These are phyloP conservation scores for Eulacestoma nigropectus DNA, from an alignment of 2,113 vertebrate species.

Conservation along the genomic window DNA sequence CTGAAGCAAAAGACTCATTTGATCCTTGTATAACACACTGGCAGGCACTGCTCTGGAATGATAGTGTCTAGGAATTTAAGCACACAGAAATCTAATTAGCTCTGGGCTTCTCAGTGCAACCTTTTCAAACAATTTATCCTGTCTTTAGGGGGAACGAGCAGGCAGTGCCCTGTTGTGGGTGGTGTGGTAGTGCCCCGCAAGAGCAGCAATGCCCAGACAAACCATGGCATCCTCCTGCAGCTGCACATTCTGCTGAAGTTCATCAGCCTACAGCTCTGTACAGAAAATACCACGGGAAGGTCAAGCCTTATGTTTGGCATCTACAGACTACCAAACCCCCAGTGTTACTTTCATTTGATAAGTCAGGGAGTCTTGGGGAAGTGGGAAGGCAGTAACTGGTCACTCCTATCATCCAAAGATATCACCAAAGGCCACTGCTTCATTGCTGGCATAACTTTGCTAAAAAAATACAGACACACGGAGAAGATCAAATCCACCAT, in stretches of 20 bases:
- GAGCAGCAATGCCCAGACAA: not conserved
- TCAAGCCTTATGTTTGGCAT: not conserved
- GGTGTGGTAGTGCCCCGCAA: not conserved
- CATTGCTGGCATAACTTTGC: not conserved
- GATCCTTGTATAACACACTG: not conserved
- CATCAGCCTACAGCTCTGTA: not conserved
- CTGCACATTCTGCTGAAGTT: not conserved
- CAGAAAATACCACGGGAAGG: not conserved
- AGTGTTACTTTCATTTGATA: not conserved
- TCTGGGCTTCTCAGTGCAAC: not conserved
- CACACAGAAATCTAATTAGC: not conserved
- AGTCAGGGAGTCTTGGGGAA: not conserved
- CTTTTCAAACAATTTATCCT: not conserved
- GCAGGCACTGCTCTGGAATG: not conserved
- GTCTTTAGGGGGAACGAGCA: not conserved
- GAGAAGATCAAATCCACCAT: not conserved
- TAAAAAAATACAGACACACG: not conserved
- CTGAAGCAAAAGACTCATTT: not conserved
- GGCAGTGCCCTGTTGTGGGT: not conserved
- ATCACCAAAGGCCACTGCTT: not conserved
- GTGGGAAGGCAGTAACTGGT: not conserved
- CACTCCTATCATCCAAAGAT: not conserved
- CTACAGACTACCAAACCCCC: not conserved
- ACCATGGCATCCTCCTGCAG: not conserved
- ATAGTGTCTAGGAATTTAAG: not conserved